Evolutionary conservation across 2,113 vertebrate genomes (phyloP).

Genomic region (Centrocercus urophasianus): DNA sequence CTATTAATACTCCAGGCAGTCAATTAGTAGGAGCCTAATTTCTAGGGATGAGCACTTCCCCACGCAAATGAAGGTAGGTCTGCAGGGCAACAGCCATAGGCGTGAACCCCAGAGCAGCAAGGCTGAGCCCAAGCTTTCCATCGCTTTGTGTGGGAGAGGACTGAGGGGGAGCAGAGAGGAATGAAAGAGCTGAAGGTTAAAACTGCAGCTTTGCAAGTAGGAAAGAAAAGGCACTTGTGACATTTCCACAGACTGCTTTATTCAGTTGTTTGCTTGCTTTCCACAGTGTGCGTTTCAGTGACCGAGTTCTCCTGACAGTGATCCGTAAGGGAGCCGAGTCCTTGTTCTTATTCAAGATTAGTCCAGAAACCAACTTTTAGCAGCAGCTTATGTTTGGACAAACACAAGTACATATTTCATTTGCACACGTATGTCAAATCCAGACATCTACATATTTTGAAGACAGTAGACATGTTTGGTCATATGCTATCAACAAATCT

Average conservation of each 20-base stretch:
- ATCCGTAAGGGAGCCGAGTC: not conserved
- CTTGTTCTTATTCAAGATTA: not conserved
- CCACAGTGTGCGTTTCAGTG: not conserved
- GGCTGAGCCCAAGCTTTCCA: not conserved
- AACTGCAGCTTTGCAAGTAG: not conserved
- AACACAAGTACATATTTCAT: not conserved
- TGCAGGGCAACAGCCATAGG: not conserved
- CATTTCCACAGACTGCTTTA: not conserved
- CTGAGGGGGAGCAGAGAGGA: not conserved
- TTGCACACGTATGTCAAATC: not conserved
- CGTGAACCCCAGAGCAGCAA: not conserved
- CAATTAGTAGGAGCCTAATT: not conserved
- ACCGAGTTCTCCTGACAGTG: not conserved
- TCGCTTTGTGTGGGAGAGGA: not conserved
- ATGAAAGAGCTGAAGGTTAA: not conserved
- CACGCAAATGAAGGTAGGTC: rapidly evolving
- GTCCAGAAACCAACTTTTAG: not conserved
- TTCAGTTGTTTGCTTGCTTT: not conserved
- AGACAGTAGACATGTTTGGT: not conserved
- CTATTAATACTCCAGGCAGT: not conserved
- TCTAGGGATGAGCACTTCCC: not conserved
- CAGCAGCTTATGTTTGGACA: not conserved
- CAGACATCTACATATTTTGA: not conserved
- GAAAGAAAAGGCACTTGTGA: not conserved
- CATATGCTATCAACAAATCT: rapidly evolving